A percentile compares a stretch with the other conserved stretches of the same genome.
These are phyloP conservation scores for Hoplodrina blanda DNA, from an alignment of 2,888 invertebrate genomes.

Conservation along the genomic window DNA sequence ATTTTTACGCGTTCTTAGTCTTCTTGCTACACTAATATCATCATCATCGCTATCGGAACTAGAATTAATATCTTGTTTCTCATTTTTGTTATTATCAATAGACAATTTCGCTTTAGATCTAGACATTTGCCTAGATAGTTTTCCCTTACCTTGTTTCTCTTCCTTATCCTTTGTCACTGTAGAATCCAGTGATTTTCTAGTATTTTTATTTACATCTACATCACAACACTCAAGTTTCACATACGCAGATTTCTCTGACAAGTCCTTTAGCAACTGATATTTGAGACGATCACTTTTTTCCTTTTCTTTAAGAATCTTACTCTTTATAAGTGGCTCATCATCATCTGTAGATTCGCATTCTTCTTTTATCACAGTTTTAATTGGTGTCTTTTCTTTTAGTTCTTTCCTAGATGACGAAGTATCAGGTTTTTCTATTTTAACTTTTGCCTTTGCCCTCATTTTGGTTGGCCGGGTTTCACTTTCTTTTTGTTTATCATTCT, in stretches of 20 bases:
- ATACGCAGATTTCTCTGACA: constrained; percentile 87
- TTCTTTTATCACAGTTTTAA: constrained; percentile 78
- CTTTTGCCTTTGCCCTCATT: constrained; percentile 72
- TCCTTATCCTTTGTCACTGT: constrained; percentile 76
- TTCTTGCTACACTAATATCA: constrained; percentile 80
- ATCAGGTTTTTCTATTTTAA: constrained; percentile 71
- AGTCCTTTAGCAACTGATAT: constrained; percentile 84
- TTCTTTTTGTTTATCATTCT: constrained; percentile 69
- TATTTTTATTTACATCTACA: constrained; percentile 84
- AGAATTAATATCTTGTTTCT: constrained; percentile 75
- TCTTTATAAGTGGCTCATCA: constrained; percentile 78
- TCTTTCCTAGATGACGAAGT: constrained; percentile 69
- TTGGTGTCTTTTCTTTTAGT: constrained; percentile 67
- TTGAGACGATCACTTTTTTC: constrained; percentile 81
- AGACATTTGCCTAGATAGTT: constrained; percentile 73
- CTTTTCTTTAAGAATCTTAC: constrained; percentile 84
- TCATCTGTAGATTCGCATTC: constrained; percentile 86
- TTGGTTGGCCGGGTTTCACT: constrained; percentile 70
- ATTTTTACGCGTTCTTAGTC: constrained; percentile 87
- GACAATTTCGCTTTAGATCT: constrained; percentile 80
- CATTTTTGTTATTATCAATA: constrained; percentile 79
- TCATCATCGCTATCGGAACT: constrained; percentile 86
- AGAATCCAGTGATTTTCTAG: constrained; percentile 81
- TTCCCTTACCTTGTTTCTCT: constrained; percentile 77
- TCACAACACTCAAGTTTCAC: constrained; percentile 88